Conservation (phyloP, 2,797 vertebrate species). For the Smutsia gigantea region DNA sequence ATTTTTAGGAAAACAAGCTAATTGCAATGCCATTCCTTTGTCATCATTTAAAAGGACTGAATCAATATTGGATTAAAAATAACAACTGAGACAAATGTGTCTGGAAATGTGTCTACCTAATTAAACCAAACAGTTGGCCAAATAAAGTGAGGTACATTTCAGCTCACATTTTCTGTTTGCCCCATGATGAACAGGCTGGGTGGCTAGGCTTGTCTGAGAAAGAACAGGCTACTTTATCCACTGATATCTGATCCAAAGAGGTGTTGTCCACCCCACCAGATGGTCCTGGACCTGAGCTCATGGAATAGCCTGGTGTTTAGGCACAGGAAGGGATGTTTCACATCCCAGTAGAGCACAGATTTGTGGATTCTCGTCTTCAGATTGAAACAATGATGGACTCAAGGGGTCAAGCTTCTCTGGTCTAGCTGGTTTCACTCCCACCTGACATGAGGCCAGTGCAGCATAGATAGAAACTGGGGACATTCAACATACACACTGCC, state of each 20-base stretch:
- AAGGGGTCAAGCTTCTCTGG: neutral
- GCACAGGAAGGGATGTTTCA: neutral
- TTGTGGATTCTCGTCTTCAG: neutral
- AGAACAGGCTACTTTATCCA: neutral
- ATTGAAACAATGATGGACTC: neutral
- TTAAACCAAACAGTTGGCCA: slow-evolving; percentile 71
- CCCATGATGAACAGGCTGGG: neutral
- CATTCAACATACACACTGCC: neutral
- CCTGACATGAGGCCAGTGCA: neutral
- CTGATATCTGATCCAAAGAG: neutral
- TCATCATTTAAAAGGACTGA: slow-evolving; percentile 46
- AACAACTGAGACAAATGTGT: slow-evolving; percentile 62
- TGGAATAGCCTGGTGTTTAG: neutral
- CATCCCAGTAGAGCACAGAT: neutral
- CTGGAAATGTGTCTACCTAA: slow-evolving; percentile 67
- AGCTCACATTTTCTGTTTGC: slow-evolving; percentile 45
- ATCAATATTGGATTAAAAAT: slow-evolving; percentile 62
- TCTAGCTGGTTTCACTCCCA: neutral
- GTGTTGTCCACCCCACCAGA: neutral
- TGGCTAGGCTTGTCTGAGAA: slow-evolving; percentile 2
- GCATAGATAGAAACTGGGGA: neutral
- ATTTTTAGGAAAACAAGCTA: slow-evolving; percentile 54
- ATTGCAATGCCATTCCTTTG: slow-evolving; percentile 46
- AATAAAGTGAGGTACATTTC: slow-evolving; percentile 63
- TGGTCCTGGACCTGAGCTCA: neutral